These are phyloP conservation scores for Trissolcus brochymenae DNA, from an alignment of 2,888 invertebrate species.

Conservation along the genomic window DNA sequence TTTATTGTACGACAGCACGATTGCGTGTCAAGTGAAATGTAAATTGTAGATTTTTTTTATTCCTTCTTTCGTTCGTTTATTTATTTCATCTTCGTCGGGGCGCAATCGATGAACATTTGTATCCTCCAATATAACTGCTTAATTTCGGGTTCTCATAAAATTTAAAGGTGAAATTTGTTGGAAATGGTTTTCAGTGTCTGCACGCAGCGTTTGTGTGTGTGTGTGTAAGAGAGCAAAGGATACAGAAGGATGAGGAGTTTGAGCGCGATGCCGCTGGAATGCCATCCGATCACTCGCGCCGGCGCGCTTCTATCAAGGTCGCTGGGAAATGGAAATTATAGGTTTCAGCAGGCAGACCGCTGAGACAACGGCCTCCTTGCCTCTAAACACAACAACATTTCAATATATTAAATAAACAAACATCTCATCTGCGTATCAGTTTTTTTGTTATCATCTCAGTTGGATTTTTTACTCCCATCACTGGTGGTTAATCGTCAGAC, in stretches of 20 bases:
- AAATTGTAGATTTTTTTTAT: too few relatives aligned
- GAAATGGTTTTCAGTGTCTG: conserved; percentile 2
- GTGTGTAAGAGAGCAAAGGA: conserved; percentile 48
- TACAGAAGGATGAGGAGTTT: conserved; percentile 53
- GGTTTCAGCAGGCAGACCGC: conserved; percentile 51
- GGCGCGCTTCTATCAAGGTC: conserved; percentile 70
- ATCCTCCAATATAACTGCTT: not conserved
- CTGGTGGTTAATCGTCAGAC: too few relatives aligned
- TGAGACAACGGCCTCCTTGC: conserved; percentile 27
- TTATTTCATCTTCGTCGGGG: too few relatives aligned
- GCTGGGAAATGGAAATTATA: conserved; percentile 70
- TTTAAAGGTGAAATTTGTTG: not conserved
- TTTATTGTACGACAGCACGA: too few relatives aligned
- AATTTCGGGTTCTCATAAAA: not conserved
- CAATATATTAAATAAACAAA: not conserved
- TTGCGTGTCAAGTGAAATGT: too few relatives aligned
- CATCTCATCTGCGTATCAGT: too few relatives aligned
- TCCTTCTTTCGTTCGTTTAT: too few relatives aligned
- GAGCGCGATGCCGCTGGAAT: conserved; percentile 68
- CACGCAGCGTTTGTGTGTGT: not conserved
- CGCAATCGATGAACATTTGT: too few relatives aligned
- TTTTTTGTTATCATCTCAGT: too few relatives aligned
- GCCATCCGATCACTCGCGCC: conserved; percentile 69
- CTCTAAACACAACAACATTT: too few relatives aligned
- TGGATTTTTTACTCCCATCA: too few relatives aligned